Evolutionary conservation across 2,888 invertebrate genomes (phyloP), one percentile per base, ranked within the genome.

Genomic region (Unio pictorum): DNA sequence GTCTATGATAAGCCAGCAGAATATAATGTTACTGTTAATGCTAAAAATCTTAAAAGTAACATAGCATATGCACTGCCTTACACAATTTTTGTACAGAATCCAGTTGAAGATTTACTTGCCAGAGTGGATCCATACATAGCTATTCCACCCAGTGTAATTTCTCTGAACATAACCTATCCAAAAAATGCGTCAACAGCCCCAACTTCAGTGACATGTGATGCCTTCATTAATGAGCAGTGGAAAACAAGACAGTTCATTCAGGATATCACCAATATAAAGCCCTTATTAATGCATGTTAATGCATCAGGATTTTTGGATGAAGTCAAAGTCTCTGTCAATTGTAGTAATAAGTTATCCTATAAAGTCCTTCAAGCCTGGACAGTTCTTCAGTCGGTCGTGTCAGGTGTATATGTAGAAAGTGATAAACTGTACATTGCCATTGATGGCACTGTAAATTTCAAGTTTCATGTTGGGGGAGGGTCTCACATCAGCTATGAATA

Each of bases 281-380:
- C 62, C 17, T n/a, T 69, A 20, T 18, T 56, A 30, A 55, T 69
- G 4, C n/a, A 45, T 23, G 64, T 69, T 15, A 61, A 67, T 6
- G 45, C 68, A 65, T 28, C 55, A 1, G 45, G 34, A 20, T 60
- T 66, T 54, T 71, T 76, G 60, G 83, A 81, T 20, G 67, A 71
- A 23, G 65, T 72, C 28, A 59, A 69, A 17, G 62, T 82, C 3
- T 58, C 61, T 18, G 68, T 82, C 1, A 75, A 79, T 55, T 84
- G 83, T 68, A 74, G 75, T 34, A 84, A 84, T 60, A 67, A 66
- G 18, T 54, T 84, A 11, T 79, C 76, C 54, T 69, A 61, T 61
- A 72, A 75, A 58, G 64, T 69, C 0, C 63, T 82, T 18, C 68
- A 70, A 30, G 69, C 73, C 4, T 75, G 71, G 61, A 75, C 80